Conservation (phyloP, 64 coral and sea anemone genomes). For the Dendronephthya gigantea region DNA sequence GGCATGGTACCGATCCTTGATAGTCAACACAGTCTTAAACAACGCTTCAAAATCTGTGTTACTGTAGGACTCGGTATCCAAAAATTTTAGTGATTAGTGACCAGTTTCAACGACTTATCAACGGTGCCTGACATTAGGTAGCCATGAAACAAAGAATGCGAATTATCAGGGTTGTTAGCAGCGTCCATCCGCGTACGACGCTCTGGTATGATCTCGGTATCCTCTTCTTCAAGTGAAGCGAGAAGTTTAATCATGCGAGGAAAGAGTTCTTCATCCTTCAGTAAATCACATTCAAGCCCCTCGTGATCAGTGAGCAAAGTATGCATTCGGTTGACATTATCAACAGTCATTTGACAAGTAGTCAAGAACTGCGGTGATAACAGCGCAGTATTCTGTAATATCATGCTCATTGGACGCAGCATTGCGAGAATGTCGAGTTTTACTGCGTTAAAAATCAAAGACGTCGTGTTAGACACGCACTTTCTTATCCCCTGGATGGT, state of each 20-base stretch:
- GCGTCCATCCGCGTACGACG: background rate
- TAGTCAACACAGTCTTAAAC: background rate
- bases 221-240: background rate
- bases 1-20: background rate
- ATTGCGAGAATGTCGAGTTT: background rate
- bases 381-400: background rate
- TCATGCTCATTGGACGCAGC: background rate
- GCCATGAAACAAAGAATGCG: background rate
- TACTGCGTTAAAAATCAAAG: background rate
- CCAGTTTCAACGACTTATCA: background rate
- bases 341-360: background rate
- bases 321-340: background rate
- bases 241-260: background rate
- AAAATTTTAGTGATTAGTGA: background rate
- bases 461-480: background rate
- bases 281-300: background rate
- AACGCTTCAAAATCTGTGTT: background rate
- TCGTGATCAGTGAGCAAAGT: background rate
- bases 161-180: background rate
- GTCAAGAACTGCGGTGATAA: background rate
- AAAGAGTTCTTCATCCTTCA: background rate
- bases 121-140: background rate
- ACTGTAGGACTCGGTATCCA: background rate
- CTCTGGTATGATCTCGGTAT: background rate
- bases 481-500: background rate